These are phyloP conservation scores for Lypha dubia DNA, from an alignment of 2,888 invertebrate species.

Conservation along the genomic window DNA sequence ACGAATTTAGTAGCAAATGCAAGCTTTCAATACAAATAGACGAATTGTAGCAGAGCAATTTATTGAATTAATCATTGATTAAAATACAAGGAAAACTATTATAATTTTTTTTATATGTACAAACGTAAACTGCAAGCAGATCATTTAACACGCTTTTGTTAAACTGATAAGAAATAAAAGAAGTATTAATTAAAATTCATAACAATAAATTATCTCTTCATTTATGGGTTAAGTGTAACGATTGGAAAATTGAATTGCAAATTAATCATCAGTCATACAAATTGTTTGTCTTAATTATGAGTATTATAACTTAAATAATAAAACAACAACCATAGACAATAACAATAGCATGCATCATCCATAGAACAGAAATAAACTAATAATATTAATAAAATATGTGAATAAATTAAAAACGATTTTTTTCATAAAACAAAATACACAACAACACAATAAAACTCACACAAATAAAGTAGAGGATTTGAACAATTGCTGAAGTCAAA, in stretches of 20 bases:
- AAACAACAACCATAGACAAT: not conserved
- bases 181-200: not conserved
- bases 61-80: not conserved
- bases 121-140: not conserved
- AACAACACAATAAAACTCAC: not conserved
- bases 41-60: not conserved
- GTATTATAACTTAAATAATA: slow-evolving; percentile 8
- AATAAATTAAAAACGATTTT: slow-evolving; percentile 48
- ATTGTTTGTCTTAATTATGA: not conserved
- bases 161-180: not conserved
- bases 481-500: not conserved
- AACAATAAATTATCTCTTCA: not conserved
- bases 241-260: slow-evolving; percentile 55
- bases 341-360: not conserved
- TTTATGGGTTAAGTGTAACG: slow-evolving; percentile 19
- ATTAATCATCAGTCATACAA: slow-evolving; percentile 30
- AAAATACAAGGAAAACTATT: not conserved
- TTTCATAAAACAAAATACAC: slow-evolving; percentile 41
- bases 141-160: not conserved
- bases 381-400: slow-evolving; percentile 11
- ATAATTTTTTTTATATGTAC: not conserved
- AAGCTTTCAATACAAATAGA: too few species aligned
- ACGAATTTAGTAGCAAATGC: too few species aligned
- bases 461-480: not conserved
- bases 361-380: not conserved